These are phyloP conservation scores for Cheilosia pagana DNA, from an alignment of 2,888 invertebrate genomes.

Conservation along the genomic window DNA sequence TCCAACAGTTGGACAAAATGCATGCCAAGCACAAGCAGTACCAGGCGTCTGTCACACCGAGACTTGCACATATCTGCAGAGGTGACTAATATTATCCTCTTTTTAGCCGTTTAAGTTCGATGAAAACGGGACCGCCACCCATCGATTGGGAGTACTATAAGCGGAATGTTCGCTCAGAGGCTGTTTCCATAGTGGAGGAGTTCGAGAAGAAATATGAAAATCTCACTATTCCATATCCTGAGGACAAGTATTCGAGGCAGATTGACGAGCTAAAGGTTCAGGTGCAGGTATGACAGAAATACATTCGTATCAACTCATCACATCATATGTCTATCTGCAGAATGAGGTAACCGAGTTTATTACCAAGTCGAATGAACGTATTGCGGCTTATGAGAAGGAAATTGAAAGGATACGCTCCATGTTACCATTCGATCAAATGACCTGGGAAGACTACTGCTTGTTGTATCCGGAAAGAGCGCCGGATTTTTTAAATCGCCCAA, in stretches of 20 bases:
- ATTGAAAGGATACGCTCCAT: constrained; percentile 86
- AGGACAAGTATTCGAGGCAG: constrained; percentile 80
- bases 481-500: constrained; percentile 89
- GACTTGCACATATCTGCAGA: neutral
- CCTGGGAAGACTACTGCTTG: constrained; percentile 91
- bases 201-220: constrained; percentile 92
- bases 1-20: neutral
- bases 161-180: constrained; percentile 86
- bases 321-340: constrained; percentile 32
- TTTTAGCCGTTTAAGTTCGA: constrained; percentile 77
- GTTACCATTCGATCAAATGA: constrained; percentile 92
- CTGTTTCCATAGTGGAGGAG: constrained; percentile 91
- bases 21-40: constrained; percentile 2
- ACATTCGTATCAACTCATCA: neutral
- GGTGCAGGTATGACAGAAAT: constrained; percentile 82
- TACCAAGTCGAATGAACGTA: constrained; percentile 77
- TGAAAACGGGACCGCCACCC: constrained; percentile 89
- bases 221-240: constrained; percentile 90
- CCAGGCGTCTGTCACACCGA: constrained; percentile 10
- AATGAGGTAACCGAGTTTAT: constrained; percentile 76
- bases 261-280: constrained; percentile 87
- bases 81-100: neutral
- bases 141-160: constrained; percentile 94
- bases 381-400: constrained; percentile 85
- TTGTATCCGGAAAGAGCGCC: constrained; percentile 89